Conservation (phyloP, 2,113 vertebrate genomes). For the Pristiophorus japonicus region DNA sequence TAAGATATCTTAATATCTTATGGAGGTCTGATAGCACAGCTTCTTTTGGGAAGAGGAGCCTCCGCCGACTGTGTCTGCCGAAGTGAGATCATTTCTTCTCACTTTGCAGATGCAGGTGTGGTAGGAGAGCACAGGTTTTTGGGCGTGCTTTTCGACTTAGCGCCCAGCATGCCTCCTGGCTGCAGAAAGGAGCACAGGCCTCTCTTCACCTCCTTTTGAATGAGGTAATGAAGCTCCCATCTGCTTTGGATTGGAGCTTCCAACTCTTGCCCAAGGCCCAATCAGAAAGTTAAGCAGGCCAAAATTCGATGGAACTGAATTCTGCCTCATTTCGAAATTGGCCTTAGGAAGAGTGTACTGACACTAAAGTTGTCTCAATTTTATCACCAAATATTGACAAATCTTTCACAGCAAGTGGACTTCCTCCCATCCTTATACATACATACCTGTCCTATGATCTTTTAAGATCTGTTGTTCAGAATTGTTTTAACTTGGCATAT, state of each 20-base stretch:
- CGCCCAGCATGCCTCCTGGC: background rate
- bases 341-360: background rate
- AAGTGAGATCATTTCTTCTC: background rate
- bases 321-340: background rate
- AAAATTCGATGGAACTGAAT: background rate
- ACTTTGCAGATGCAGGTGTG: background rate
- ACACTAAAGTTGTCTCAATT: background rate
- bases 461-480: no score
- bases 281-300: background rate
- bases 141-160: background rate
- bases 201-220: no score
- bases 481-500: background rate
- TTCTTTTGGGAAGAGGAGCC: background rate
- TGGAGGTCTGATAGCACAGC: background rate
- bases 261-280: no score
- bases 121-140: background rate
- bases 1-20: background rate
- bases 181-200: background rate
- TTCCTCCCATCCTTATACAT: background rate
- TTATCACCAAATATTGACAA: background rate
- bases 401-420: background rate
- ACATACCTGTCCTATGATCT: no score
- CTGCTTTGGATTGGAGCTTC: background rate
- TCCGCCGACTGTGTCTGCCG: background rate
- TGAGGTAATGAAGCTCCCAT: background rate